Evolutionary conservation across 1,140 invertebrate species (phyloP).

Genomic region (Plodia interpunctella): DNA sequence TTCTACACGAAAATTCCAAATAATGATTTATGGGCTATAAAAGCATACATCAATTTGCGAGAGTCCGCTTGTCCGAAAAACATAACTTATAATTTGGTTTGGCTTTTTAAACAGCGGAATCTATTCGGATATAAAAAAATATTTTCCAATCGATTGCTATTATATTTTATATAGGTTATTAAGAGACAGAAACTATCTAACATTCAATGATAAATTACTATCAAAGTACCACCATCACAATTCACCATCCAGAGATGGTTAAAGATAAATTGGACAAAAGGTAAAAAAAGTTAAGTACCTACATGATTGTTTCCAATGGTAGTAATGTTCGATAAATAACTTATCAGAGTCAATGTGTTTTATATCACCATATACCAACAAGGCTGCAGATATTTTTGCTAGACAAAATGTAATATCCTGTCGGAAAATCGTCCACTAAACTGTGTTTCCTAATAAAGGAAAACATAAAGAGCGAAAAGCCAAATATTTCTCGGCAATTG

Average conservation of each 20-base stretch:
- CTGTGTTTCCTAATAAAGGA: constrained; percentile 34
- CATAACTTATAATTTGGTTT: constrained; percentile 1
- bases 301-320: too few species aligned
- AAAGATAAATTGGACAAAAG: too few species aligned
- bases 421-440: constrained; percentile 18
- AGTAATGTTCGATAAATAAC: too few species aligned
- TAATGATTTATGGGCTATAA: constrained; percentile 7
- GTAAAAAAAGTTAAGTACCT: too few species aligned
- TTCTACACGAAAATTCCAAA: background rate
- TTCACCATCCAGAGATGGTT: too few species aligned
- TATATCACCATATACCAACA: too few species aligned
- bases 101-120: background rate
- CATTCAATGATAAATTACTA: too few species aligned
- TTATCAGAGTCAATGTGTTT: too few species aligned
- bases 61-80: background rate
- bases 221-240: too few species aligned
- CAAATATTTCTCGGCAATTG: constrained; percentile 51
- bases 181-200: too few species aligned
- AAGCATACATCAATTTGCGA: background rate
- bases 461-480: constrained; percentile 37
- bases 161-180: too few species aligned
- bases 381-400: background rate
- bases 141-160: too few species aligned
- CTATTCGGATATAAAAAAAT: background rate
- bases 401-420: constrained; percentile 4